Evolutionary conservation across 2,888 invertebrate genomes (phyloP).

Genomic region (Girardia tigrina): DNA sequence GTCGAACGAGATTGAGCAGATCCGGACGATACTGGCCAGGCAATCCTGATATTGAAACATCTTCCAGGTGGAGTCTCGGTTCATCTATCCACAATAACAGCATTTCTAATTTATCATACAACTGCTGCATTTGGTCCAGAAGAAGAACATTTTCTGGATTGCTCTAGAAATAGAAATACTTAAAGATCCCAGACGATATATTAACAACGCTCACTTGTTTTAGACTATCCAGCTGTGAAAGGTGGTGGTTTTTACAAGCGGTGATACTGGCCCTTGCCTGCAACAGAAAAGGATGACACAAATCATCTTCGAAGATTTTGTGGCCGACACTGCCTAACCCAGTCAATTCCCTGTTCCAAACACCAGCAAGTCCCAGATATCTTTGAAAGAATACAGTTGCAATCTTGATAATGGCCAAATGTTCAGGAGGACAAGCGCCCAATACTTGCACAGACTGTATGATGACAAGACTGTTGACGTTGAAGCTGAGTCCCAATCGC

Average conservation of each 20-base stretch:
- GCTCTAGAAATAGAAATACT: neutral
- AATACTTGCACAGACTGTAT: neutral
- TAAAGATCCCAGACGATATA: neutral
- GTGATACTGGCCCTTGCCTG: neutral
- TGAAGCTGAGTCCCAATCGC: neutral
- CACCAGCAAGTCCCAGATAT: neutral
- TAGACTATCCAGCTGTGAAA: neutral
- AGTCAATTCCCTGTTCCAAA: neutral
- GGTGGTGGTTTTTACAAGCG: neutral
- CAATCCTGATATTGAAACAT: neutral
- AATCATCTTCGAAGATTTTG: neutral
- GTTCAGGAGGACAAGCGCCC: neutral
- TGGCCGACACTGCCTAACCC: neutral
- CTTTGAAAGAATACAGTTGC: neutral
- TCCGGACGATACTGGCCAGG: neutral
- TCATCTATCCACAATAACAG: slow-evolving; percentile 64
- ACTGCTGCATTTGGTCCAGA: neutral
- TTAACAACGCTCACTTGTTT: neutral
- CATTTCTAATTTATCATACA: neutral
- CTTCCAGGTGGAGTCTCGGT: slow-evolving; percentile 56
- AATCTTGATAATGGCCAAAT: neutral
- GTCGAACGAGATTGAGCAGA: neutral
- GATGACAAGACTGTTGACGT: neutral
- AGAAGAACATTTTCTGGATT: neutral
- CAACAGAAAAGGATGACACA: neutral